These are phyloP conservation scores for Batillaria attramentaria DNA, from an alignment of 1,140 invertebrate species.

Conservation along the genomic window DNA sequence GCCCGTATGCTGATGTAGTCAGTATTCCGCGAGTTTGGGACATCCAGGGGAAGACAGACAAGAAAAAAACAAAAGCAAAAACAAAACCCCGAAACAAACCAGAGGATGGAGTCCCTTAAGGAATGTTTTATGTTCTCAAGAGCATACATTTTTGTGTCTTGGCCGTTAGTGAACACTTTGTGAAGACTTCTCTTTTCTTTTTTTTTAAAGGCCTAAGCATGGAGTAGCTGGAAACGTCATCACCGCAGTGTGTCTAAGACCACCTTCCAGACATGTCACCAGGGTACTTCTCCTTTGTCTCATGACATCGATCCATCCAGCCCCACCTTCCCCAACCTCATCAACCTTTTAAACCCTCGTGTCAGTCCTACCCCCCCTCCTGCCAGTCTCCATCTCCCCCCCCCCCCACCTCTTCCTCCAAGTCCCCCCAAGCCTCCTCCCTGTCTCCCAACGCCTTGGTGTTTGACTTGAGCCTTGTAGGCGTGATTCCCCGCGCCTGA, in stretches of 20 bases:
- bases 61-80: too few species aligned
- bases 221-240: too few species aligned
- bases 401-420: background rate
- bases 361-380: background rate
- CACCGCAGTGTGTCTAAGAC: background rate
- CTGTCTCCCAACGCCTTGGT: background rate
- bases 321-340: background rate
- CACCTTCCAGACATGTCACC: background rate
- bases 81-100: too few species aligned
- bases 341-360: background rate
- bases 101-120: too few species aligned
- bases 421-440: background rate
- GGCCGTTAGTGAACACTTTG: too few species aligned
- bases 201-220: too few species aligned
- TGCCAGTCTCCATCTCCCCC: background rate
- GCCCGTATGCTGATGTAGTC: too few species aligned
- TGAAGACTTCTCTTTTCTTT: too few species aligned
- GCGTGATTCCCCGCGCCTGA: background rate
- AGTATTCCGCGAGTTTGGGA: too few species aligned
- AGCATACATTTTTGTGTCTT: too few species aligned
- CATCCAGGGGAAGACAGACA: too few species aligned
- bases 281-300: background rate
- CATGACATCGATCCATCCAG: background rate
- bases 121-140: too few species aligned
- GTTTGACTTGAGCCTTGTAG: conserved; percentile 5